Evolutionary conservation across 2,888 invertebrate species (phyloP).

Genomic region (Scaptomyza tumidula): DNA sequence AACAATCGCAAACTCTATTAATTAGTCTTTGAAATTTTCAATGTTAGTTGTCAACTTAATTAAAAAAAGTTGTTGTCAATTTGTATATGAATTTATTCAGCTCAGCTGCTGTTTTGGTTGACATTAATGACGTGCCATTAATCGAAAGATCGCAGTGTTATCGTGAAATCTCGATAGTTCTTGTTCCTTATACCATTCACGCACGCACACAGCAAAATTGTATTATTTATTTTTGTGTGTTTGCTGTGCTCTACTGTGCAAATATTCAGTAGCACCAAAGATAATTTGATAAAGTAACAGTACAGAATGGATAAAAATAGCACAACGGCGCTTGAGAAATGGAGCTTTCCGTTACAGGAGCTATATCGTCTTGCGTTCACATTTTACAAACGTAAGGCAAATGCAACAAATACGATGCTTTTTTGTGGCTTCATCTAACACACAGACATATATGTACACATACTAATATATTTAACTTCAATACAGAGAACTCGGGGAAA

Average conservation of each 20-base stretch:
- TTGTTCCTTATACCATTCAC: not conserved
- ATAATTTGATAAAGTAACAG: slow-evolving; percentile 14
- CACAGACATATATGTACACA: not conserved
- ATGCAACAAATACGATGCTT: slow-evolving; percentile 36
- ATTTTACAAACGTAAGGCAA: slow-evolving; percentile 95
- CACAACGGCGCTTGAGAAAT: slow-evolving; percentile 84
- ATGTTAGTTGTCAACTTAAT: not conserved
- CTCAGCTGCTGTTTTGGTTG: not conserved
- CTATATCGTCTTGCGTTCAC: slow-evolving; percentile 94
- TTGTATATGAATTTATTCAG: not conserved
- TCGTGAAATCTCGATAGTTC: slow-evolving; percentile 13
- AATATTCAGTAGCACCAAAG: slow-evolving; percentile 37
- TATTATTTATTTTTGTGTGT: slow-evolving; percentile 75
- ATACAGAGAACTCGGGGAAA: slow-evolving; percentile 97
- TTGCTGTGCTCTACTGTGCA: slow-evolving; percentile 30
- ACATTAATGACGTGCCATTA: slow-evolving; percentile 7
- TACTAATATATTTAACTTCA: not conserved
- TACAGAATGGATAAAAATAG: slow-evolving; percentile 22
- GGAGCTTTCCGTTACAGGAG: slow-evolving; percentile 90
- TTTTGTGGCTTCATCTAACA: slow-evolving; percentile 43
- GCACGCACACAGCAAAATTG: slow-evolving; percentile 27
- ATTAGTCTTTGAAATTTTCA: not conserved
- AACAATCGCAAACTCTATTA: not conserved
- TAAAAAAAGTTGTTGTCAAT: not conserved
- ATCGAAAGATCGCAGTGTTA: slow-evolving; percentile 20